phyloP scores from a whole-genome alignment of 2,888 invertebrate species.

The Andrena trimmerana region DNA sequence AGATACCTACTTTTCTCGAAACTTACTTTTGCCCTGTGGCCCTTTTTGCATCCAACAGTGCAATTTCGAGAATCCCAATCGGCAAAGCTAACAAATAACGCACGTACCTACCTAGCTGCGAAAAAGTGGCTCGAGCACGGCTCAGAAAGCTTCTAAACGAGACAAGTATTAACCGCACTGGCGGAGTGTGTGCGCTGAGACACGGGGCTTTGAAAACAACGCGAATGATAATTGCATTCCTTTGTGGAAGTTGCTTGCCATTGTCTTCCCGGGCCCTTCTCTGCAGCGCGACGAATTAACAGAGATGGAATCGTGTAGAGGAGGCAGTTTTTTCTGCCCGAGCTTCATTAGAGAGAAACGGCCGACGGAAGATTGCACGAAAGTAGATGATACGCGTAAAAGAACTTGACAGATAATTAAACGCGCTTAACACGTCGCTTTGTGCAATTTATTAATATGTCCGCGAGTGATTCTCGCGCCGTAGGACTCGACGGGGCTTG shows the following conservation, averaged over 20 bases:
- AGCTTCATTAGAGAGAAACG: slow-evolving; percentile 29
- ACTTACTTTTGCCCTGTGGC: no score
- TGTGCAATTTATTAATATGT: slow-evolving; percentile 2
- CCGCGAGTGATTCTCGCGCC: background rate
- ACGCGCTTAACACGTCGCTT: slow-evolving; percentile 15
- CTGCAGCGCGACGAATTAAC: slow-evolving; percentile 45
- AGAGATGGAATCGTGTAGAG: slow-evolving; percentile 45
- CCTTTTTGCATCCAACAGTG: no score
- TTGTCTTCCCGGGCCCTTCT: slow-evolving; percentile 15
- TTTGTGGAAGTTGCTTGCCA: slow-evolving; percentile 50
- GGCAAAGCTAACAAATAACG: no score
- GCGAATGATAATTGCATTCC: slow-evolving; percentile 57
- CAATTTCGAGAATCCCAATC: no score
- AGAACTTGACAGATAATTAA: slow-evolving; percentile 15
- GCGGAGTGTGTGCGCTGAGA: background rate
- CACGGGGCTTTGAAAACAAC: slow-evolving; percentile 30
- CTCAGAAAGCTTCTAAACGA: background rate
- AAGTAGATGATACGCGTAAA: slow-evolving; percentile 4
- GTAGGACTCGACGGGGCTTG: background rate
- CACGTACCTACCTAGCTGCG: no score
- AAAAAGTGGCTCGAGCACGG: background rate
- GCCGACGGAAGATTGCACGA: slow-evolving; percentile 16
- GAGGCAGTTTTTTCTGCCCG: slow-evolving; percentile 16
- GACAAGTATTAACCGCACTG: slow-evolving; percentile 22
- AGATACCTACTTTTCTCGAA: no score